Evolutionary conservation across 2,888 invertebrate genomes (phyloP).

Genomic region (Anaspis maculata): DNA sequence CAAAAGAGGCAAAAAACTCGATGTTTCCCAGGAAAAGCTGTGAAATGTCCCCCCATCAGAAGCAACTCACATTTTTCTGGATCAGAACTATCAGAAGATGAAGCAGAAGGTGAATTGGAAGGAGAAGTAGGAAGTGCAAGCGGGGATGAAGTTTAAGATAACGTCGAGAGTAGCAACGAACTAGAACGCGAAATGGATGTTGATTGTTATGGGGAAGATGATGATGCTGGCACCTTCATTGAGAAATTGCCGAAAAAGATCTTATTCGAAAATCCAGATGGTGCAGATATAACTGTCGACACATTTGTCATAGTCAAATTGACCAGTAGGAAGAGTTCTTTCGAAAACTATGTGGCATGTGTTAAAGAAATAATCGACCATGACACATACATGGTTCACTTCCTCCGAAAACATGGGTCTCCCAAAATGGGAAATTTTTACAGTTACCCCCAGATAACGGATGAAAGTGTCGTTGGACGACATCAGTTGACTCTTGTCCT

Average conservation of each 20-base stretch:
- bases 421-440: not conserved
- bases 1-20: not conserved
- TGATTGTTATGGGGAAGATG: not conserved
- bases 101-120: not conserved
- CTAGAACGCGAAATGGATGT: not conserved
- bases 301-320: not conserved
- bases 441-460: not conserved
- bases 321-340: not conserved
- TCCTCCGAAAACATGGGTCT: not conserved
- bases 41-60: not conserved
- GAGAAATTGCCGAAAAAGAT: not conserved
- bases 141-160: not conserved
- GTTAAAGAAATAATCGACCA: not conserved
- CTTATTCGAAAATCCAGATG: not conserved
- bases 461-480: not conserved
- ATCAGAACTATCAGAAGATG: not conserved
- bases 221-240: too few relatives aligned
- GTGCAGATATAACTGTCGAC: not conserved
- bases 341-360: not conserved
- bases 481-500: not conserved
- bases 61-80: too few relatives aligned
- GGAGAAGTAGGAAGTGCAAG: not conserved
- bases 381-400: not conserved
- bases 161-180: not conserved
- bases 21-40: not conserved